Base-by-base conservation (phyloP, 2,113 vertebrate species). In the Sakesphorus luctuosus region DNA sequence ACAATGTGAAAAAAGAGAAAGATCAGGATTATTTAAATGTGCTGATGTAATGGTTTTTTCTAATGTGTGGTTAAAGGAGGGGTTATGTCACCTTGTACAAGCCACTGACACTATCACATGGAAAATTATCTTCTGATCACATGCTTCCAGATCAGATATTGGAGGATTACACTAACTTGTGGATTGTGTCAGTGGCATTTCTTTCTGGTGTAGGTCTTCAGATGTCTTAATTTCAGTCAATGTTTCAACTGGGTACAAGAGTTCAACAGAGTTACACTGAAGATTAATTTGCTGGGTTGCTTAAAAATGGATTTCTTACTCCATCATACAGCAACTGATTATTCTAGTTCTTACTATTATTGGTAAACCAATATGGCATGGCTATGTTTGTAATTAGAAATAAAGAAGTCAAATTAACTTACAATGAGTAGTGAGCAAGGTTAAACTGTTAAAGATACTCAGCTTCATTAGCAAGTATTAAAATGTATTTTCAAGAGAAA, bases 71-170 rank as follows among this genome's bases (percentile, higher is more conserved):
- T 92, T 93, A 87, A 96, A 92, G 61, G 35, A 93, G 46, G 66
- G 11, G 59, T 81, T 95, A 33, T 94, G 52, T 85, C 55, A 87
- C 74, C 49, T 56, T 75, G 75, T 84, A 90, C 58, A 91, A 92
- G 23, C 36, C 35, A 47, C 72, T 75, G 80, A 94, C 77, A 93
- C 26, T 84, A 87, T 91, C 87, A 83, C 38, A 93, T 36, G 72
- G 84, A 95, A 95, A 97, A 95, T 72, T 86, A 93, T 59, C 59
- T 90, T 94, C 73, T 66, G 24, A 87, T 94, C 76, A 87, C 79
- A 86, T 90, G 68, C 40, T 91, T 96, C 87, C 84, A 91, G 53
- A 95, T 95, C 94, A 97, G 93, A 95, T 95, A 96, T 61, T 87
- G 59, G 31, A 78, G 56, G 50, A 89, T 96, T 91, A 87, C 69